Percentiles rank a stretch among this genome's conserved stretches.
phyloP scores from a whole-genome alignment of 2,113 vertebrate genomes.

The Jaculus jaculus region DNA sequence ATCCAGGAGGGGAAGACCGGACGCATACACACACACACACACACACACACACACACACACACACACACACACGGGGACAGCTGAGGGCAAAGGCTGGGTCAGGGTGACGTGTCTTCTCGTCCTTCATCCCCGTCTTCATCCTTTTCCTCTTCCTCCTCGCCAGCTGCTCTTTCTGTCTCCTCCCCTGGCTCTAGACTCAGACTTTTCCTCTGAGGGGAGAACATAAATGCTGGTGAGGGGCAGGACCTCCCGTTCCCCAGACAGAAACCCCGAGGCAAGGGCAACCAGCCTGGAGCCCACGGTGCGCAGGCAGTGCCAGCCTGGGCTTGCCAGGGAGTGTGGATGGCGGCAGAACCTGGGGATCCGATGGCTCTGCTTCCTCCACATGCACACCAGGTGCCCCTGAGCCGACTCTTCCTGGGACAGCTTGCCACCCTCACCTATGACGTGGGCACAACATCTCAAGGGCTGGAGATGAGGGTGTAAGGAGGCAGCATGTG shows the following conservation, averaged over 20 bases:
- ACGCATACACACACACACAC: fast-evolving
- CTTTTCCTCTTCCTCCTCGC: not conserved
- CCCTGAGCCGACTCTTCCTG: not conserved
- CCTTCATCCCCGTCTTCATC: fast-evolving
- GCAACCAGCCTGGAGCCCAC: fast-evolving
- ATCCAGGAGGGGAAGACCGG: not conserved
- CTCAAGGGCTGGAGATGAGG: not conserved
- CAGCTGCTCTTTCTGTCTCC: fast-evolving
- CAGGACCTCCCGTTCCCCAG: fast-evolving
- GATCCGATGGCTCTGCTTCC: not conserved
- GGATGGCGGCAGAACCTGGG: fast-evolving
- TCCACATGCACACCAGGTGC: not conserved
- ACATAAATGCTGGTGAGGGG: not conserved
- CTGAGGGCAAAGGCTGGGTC: not conserved
- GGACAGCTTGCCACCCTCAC: not conserved
- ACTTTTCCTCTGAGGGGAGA: not conserved
- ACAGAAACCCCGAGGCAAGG: not conserved
- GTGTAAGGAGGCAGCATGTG: fast-evolving
- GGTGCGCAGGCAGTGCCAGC: not conserved
- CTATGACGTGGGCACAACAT: fast-evolving
- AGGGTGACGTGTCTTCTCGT: fast-evolving
- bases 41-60: no score
- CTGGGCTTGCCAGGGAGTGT: fast-evolving
- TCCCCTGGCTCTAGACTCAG: fast-evolving
- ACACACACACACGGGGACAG: fast-evolving